Percentiles rank a stretch among this genome's conserved stretches.
Evolutionary conservation across 2,113 vertebrate genomes (phyloP).

Genomic region (Axis porcinus): DNA sequence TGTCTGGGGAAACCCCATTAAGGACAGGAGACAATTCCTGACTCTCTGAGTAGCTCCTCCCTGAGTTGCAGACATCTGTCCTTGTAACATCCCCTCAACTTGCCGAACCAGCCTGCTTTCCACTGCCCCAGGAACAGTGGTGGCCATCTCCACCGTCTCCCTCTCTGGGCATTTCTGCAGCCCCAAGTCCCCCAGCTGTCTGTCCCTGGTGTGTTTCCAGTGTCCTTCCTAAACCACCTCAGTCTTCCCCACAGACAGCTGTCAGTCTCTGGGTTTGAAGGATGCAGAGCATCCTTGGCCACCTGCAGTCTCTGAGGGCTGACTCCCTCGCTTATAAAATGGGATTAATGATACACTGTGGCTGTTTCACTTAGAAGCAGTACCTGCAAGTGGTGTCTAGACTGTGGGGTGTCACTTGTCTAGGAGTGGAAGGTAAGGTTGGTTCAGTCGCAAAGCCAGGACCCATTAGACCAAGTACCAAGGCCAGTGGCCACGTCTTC

Average conservation of each 20-base stretch:
- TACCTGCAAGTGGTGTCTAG: rapidly evolving
- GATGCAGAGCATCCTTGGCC: too few species aligned
- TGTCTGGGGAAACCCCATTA: neutral
- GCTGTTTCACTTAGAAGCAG: neutral
- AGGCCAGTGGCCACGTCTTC: rapidly evolving
- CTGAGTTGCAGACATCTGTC: rapidly evolving
- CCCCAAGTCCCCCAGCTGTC: rapidly evolving
- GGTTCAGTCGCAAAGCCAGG: rapidly evolving
- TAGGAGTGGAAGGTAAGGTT: rapidly evolving
- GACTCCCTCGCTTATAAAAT: neutral
- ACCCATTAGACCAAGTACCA: rapidly evolving
- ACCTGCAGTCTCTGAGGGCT: rapidly evolving
- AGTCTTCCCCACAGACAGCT: rapidly evolving
- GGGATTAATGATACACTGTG: rapidly evolving
- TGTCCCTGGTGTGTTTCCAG: rapidly evolving
- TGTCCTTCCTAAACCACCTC: rapidly evolving
- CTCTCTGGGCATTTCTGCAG: too few species aligned
- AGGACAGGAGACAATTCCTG: neutral
- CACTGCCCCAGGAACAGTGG: rapidly evolving
- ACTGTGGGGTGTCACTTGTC: rapidly evolving
- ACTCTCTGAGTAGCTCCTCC: neutral
- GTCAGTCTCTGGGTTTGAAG: neutral
- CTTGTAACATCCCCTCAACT: rapidly evolving
- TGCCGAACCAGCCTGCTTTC: neutral
- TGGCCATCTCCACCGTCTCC: rapidly evolving